Conservation (phyloP, 2,113 vertebrate genomes). For the Phylloscopus trochilus region DNA sequence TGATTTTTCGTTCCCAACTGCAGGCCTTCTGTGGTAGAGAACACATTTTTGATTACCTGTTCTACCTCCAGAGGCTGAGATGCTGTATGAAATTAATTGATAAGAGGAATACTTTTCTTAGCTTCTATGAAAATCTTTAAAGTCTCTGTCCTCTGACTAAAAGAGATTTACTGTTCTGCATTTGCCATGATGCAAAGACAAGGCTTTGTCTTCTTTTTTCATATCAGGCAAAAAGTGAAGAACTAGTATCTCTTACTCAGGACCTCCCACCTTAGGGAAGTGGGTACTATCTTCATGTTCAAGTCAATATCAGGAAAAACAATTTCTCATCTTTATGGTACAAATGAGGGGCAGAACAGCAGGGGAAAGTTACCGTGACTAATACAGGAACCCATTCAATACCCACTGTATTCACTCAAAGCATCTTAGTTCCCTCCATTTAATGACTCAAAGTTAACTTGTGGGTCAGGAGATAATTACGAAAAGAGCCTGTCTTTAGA, state of each 20-base stretch:
- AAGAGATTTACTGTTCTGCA: neutral
- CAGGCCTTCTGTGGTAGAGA: slow-evolving; percentile 81
- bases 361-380: neutral
- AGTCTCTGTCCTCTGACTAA: neutral
- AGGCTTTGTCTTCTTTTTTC: neutral
- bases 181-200: neutral
- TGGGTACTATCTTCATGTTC: neutral
- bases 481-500: neutral
- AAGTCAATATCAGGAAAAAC: neutral
- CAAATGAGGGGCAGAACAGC: neutral
- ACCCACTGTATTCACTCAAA: neutral
- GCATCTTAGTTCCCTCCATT: neutral
- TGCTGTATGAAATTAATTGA: neutral
- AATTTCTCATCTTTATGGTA: neutral
- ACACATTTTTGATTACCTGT: slow-evolving; percentile 23
- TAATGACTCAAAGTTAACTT: neutral
- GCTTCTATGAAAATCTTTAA: neutral
- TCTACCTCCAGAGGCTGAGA: neutral
- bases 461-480: neutral
- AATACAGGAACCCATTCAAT: neutral
- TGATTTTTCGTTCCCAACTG: slow-evolving; percentile 83
- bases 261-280: neutral
- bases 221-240: neutral
- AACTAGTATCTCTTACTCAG: neutral
- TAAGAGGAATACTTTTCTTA: neutral